Percentiles rank a stretch among this genome's conserved stretches.
These are phyloP conservation scores for Pangasius larnaudii DNA, from an alignment of 2,797 vertebrate genomes.

Conservation along the genomic window DNA sequence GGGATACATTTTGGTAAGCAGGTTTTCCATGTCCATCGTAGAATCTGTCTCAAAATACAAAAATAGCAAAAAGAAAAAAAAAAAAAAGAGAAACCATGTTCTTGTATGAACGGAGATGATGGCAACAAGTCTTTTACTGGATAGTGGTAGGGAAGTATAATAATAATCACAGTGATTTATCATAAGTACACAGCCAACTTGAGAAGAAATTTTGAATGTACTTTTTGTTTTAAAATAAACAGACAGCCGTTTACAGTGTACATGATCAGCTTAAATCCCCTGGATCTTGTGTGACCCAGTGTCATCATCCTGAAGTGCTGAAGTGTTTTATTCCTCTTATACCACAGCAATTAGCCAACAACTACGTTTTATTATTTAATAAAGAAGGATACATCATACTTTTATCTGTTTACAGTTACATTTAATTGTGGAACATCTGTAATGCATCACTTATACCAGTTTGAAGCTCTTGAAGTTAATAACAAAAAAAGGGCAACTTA, in stretches of 20 bases:
- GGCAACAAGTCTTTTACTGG: not conserved
- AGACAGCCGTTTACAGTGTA: too few relatives aligned
- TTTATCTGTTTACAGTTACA: not conserved
- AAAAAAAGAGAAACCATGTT: too few relatives aligned
- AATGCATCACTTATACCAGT: not conserved
- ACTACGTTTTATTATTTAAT: not conserved
- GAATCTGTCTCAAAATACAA: constrained; percentile 59
- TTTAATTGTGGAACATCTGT: not conserved
- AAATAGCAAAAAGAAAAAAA: not conserved
- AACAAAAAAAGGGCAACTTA: too few relatives aligned
- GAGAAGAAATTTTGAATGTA: not conserved
- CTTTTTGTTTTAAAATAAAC: not conserved
- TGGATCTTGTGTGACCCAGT: not conserved
- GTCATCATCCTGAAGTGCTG: not conserved
- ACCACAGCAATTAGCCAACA: not conserved
- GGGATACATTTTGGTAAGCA: not conserved
- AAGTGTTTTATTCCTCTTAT: not conserved
- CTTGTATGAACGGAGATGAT: not conserved
- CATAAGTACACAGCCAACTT: not conserved
- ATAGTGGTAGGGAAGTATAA: too few relatives aligned
- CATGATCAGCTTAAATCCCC: not conserved
- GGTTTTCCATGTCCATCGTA: constrained; percentile 60
- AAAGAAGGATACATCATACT: not conserved
- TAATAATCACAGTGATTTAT: not conserved
- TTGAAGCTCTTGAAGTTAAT: too few relatives aligned